Percentiles rank a stretch among this genome's conserved stretches.
Evolutionary conservation across 2,888 invertebrate species (phyloP).

Genomic region (Aproaerema taeniolella): DNA sequence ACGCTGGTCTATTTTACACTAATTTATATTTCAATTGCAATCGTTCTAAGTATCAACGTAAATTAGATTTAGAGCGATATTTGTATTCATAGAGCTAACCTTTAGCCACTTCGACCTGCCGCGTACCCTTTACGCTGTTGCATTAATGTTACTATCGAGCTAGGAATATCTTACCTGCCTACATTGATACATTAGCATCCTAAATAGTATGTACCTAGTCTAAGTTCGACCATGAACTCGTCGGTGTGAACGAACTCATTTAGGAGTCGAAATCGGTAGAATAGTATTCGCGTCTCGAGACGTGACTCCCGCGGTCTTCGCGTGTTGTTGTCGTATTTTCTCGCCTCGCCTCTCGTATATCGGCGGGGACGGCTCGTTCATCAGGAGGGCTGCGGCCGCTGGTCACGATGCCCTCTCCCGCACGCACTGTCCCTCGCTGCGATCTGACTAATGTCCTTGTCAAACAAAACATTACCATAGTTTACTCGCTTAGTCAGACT

Average conservation of each 20-base stretch:
- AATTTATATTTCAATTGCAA: slow-evolving; percentile 22
- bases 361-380: slow-evolving; percentile 35
- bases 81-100: slow-evolving; percentile 12
- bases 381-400: slow-evolving; percentile 32
- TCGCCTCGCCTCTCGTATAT: slow-evolving; percentile 43
- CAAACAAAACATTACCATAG: slow-evolving; percentile 9
- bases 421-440: slow-evolving; percentile 26
- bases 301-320: slow-evolving; percentile 43
- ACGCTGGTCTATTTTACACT: slow-evolving; percentile 25
- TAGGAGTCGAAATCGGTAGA: slow-evolving; percentile 59
- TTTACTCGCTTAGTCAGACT: slow-evolving; percentile 23
- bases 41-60: slow-evolving; percentile 9
- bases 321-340: slow-evolving; percentile 40
- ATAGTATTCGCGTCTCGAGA: slow-evolving; percentile 38
- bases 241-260: slow-evolving; percentile 69
- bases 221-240: slow-evolving; percentile 51
- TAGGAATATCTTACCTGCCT: slow-evolving; percentile 34
- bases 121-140: slow-evolving; percentile 7
- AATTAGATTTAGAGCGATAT: slow-evolving; percentile 12
- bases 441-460: slow-evolving; percentile 5
- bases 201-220: too few species aligned
- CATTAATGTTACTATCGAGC: neutral
- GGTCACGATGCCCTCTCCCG: slow-evolving; percentile 36
- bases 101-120: slow-evolving; percentile 1
- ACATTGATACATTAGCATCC: slow-evolving; percentile 50